These are phyloP conservation scores for Notocelia uddmanniana DNA, from an alignment of 2,888 invertebrate species.

Conservation along the genomic window DNA sequence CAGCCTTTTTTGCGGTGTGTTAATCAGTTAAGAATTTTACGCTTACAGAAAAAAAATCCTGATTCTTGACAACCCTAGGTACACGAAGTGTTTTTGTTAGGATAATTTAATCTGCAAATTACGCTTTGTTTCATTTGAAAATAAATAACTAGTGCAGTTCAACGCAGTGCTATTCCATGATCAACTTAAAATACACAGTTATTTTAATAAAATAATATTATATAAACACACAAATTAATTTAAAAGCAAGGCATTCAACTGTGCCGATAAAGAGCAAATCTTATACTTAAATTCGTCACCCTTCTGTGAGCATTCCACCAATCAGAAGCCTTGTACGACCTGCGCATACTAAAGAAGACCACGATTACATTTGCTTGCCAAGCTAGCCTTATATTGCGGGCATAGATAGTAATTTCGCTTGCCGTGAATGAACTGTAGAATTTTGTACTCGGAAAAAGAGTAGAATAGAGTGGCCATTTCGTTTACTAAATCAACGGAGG, in stretches of 20 bases:
- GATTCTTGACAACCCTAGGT: too few species aligned
- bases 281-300: slow-evolving; percentile 64
- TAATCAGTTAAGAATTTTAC: too few species aligned
- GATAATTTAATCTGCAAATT: too few species aligned
- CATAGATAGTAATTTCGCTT: slow-evolving; percentile 22
- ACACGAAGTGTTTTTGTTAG: too few species aligned
- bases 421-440: slow-evolving; percentile 1
- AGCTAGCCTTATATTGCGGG: slow-evolving; percentile 16
- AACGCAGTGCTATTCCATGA: too few species aligned
- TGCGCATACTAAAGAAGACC: slow-evolving; percentile 72
- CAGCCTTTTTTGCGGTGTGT: too few species aligned
- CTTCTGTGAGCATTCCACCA: slow-evolving; percentile 69
- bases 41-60: too few species aligned
- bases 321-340: slow-evolving; percentile 69
- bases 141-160: too few species aligned
- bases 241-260: slow-evolving; percentile 70
- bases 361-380: slow-evolving; percentile 27
- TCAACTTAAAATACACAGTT: not conserved
- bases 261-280: slow-evolving; percentile 74
- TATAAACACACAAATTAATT: slow-evolving; percentile 61
- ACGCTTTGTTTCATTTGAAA: too few species aligned
- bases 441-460: slow-evolving; percentile 1
- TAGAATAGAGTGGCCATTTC: slow-evolving; percentile 34
- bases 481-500: slow-evolving; percentile 15
- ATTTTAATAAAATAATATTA: slow-evolving; percentile 30